phyloP scores from a whole-genome alignment of 2,113 vertebrate genomes.

The Desmodus rotundus region DNA sequence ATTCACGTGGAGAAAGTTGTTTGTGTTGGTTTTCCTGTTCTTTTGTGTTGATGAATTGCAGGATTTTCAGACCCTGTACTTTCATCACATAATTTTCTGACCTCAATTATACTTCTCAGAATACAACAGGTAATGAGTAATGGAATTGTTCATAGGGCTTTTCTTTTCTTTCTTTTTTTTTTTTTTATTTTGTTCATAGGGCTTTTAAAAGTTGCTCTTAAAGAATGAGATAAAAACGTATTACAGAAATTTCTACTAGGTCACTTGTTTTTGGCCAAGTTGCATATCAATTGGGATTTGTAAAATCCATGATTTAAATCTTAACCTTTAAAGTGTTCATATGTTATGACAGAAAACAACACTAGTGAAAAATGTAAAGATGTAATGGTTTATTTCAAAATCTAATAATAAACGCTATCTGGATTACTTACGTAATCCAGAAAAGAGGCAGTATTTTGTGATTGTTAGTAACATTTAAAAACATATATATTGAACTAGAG shows the following conservation, averaged over 20 bases:
- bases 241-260: slow-evolving; percentile 1
- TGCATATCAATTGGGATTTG: neutral
- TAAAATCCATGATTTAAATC: neutral
- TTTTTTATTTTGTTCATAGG: slow-evolving; percentile 9
- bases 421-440: neutral
- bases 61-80: neutral
- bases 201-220: slow-evolving; percentile 12
- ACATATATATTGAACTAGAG: neutral
- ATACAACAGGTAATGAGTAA: slow-evolving; percentile 22
- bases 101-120: slow-evolving; percentile 26
- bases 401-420: neutral
- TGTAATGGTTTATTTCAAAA: neutral
- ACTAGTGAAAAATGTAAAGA: neutral
- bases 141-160: slow-evolving; percentile 19
- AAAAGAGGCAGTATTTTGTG: neutral
- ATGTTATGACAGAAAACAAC: neutral
- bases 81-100: slow-evolving; percentile 36
- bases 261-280: neutral
- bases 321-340: neutral
- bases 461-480: neutral
- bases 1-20: neutral
- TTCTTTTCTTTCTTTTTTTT: too few species aligned
- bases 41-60: slow-evolving; percentile 13
- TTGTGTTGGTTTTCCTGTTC: neutral
- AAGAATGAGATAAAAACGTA: slow-evolving; percentile 22